Percentiles rank a stretch among this genome's conserved stretches.
phyloP scores from a whole-genome alignment of 2,113 vertebrate species.

The Pycnonotus jocosus region DNA sequence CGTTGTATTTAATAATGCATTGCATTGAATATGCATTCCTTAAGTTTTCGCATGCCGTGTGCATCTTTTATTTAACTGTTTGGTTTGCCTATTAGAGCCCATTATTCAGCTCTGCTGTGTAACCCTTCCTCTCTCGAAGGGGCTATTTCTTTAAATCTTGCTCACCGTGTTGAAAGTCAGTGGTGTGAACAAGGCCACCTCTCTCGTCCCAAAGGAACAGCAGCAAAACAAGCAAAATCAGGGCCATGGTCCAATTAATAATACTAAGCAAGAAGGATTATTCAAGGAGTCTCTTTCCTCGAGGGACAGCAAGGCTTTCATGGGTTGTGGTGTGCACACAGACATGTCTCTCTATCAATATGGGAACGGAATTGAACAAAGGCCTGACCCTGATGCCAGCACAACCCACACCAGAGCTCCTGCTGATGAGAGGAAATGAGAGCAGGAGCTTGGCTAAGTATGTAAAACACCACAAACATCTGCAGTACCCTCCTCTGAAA shows the following conservation, averaged over 20 bases:
- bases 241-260: constrained; percentile 70
- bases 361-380: background rate
- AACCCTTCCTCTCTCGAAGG: constrained; percentile 35
- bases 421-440: background rate
- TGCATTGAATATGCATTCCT: constrained; percentile 78
- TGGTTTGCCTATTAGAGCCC: constrained; percentile 73
- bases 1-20: constrained; percentile 80
- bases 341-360: constrained; percentile 56
- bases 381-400: background rate
- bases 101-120: constrained; percentile 66
- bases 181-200: constrained; percentile 69
- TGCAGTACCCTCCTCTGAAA: background rate
- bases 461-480: background rate
- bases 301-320: constrained; percentile 37
- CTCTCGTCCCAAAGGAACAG: constrained; percentile 34
- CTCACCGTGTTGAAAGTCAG: constrained; percentile 52
- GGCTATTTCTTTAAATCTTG: constrained; percentile 71
- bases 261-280: constrained; percentile 72
- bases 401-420: background rate
- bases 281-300: constrained; percentile 65
- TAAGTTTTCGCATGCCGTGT: constrained; percentile 73
- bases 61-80: constrained; percentile 78
- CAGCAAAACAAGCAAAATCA: constrained; percentile 66
- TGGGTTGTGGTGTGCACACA: constrained; percentile 41
- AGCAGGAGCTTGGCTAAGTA: background rate